Evolutionary conservation across 2,113 vertebrate species (phyloP).

Genomic region (Psittacus erithacus): DNA sequence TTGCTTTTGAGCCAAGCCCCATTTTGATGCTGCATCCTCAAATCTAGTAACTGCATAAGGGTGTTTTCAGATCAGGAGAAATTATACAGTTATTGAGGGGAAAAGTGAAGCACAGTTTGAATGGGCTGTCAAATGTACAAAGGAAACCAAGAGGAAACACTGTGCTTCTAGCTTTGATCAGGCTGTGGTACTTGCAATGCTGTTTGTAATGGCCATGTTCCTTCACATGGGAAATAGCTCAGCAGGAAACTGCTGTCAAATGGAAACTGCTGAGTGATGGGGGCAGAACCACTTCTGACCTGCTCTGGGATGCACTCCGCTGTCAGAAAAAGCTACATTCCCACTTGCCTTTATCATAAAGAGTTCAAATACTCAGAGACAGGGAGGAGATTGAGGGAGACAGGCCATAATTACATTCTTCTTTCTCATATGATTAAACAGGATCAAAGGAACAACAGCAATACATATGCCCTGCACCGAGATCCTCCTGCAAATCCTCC

Average conservation of each 20-base stretch:
- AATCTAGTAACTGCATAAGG: neutral
- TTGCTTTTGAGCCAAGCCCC: neutral
- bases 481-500: neutral
- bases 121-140: neutral
- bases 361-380: neutral
- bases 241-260: neutral
- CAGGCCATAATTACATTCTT: constrained; percentile 36
- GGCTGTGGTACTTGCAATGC: neutral
- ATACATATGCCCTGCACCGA: neutral
- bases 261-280: neutral
- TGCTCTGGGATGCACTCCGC: neutral
- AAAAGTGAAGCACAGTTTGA: neutral
- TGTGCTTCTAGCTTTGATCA: neutral
- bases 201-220: neutral
- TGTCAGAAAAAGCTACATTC: neutral
- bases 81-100: neutral
- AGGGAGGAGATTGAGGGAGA: constrained; percentile 5
- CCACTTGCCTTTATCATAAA: neutral
- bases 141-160: neutral
- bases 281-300: neutral
- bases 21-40: neutral
- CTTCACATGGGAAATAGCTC: neutral
- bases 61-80: neutral
- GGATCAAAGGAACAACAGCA: constrained; percentile 22
- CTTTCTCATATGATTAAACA: constrained; percentile 13